A percentile compares a stretch with the other conserved stretches of the same genome.
Conservation (phyloP, 1,140 invertebrate species). For the Brachionus rubens region DNA sequence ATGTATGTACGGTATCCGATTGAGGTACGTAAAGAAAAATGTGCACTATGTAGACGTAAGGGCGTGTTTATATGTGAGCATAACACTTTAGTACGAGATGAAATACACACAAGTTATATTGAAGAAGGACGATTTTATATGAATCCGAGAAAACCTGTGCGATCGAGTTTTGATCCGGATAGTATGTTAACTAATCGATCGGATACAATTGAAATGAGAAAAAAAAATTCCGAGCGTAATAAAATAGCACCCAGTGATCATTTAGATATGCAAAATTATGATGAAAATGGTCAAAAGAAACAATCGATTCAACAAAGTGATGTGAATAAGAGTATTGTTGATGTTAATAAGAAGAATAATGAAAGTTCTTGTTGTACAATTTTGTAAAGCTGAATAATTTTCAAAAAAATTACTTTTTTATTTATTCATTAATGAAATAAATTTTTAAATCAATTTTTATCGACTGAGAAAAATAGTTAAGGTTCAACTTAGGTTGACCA, state of each 20-base stretch:
- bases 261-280: not conserved
- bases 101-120: not conserved
- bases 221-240: not conserved
- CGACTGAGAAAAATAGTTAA: too few relatives aligned
- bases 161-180: not conserved
- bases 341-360: too few relatives aligned
- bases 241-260: not conserved
- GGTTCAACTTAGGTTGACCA: too few relatives aligned
- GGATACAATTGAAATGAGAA: not conserved
- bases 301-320: too few relatives aligned
- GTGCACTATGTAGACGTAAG: not conserved
- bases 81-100: conserved; percentile 5
- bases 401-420: not conserved
- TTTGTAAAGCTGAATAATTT: too few relatives aligned
- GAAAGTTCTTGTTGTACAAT: not conserved
- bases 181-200: not conserved
- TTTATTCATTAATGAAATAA: too few relatives aligned
- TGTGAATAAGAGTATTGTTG: too few relatives aligned
- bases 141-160: not conserved
- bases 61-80: conserved; percentile 34
- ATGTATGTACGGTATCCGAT: conserved; percentile 7
- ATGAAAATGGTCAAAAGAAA: not conserved
- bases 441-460: too few relatives aligned
- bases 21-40: conserved; percentile 32
- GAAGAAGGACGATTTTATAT: conserved; percentile 41